These are phyloP conservation scores for Enteromius anoplus DNA, from an alignment of 2,797 vertebrate genomes.

Conservation along the genomic window DNA sequence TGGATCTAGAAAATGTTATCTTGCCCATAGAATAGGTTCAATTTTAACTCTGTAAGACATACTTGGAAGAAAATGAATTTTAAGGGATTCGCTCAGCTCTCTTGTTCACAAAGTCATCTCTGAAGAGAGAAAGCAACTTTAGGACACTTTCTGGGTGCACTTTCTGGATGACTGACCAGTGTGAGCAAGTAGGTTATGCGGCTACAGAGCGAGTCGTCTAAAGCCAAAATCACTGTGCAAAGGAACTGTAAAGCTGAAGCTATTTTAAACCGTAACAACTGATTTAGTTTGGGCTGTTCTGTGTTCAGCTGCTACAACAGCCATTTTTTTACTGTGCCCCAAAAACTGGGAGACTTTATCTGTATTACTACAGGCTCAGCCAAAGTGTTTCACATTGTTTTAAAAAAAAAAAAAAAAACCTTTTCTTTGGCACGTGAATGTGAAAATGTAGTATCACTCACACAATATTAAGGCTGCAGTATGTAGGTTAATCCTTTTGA, in stretches of 20 bases:
- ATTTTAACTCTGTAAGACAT: constrained; percentile 61
- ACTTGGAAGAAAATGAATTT: constrained; percentile 60
- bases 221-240: constrained; percentile 54
- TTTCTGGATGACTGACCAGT: constrained; percentile 60
- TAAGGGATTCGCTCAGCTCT: constrained; percentile 55
- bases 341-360: constrained; percentile 28
- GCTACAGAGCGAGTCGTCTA: constrained; percentile 46
- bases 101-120: constrained; percentile 61
- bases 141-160: constrained; percentile 33
- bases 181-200: constrained; percentile 53
- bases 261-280: constrained; percentile 51
- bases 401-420: background rate
- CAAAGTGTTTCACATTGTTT: background rate
- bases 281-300: constrained; percentile 48
- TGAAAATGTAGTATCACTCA: constrained; percentile 7
- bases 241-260: constrained; percentile 47
- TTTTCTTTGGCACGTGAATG: background rate
- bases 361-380: constrained; percentile 14
- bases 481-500: constrained; percentile 40
- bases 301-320: constrained; percentile 31
- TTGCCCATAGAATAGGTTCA: constrained; percentile 57
- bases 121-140: constrained; percentile 52
- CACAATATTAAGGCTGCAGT: constrained; percentile 18
- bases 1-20: constrained; percentile 60
- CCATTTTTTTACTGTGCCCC: constrained; percentile 32